A percentile compares a stretch with the other conserved stretches of the same genome.
Conservation (phyloP, 2,888 invertebrate species). For the Pseudanteris insignis region DNA sequence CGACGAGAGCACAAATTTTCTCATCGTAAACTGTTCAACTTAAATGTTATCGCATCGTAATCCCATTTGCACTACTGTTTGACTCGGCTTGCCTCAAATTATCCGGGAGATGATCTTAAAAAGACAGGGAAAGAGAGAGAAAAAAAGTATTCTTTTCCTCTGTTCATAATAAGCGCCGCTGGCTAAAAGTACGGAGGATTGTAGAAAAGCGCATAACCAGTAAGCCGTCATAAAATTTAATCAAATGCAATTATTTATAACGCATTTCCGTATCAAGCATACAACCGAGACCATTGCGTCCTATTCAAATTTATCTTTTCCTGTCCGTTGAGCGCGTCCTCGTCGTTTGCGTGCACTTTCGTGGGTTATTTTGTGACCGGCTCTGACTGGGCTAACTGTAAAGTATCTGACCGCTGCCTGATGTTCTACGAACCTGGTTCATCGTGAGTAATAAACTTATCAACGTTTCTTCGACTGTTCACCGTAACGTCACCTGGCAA, state of each 20-base stretch:
- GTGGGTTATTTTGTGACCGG: conserved; percentile 25
- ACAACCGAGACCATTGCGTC: conserved; percentile 15
- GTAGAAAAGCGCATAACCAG: conserved; percentile 17
- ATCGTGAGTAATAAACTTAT: conserved; percentile 36
- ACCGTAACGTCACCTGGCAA: conserved; percentile 29
- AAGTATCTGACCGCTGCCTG: conserved; percentile 24
- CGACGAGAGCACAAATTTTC: conserved; percentile 23
- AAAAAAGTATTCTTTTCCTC: neutral
- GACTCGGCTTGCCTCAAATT: conserved; percentile 10
- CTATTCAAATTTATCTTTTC: conserved; percentile 35
- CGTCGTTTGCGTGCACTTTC: conserved; percentile 2
- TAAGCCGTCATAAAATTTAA: conserved; percentile 32
- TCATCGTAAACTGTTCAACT: conserved; percentile 20
- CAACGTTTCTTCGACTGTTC: conserved; percentile 13
- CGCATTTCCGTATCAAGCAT: conserved; percentile 26
- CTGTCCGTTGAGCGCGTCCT: conserved; percentile 3
- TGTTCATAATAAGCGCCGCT: conserved; percentile 14
- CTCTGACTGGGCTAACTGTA: conserved; percentile 33
- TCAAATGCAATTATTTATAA: conserved; percentile 27
- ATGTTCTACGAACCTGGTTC: conserved; percentile 11
- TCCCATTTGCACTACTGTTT: conserved; percentile 21
- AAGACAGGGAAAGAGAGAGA: neutral
- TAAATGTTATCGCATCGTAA: conserved; percentile 1
- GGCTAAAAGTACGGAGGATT: neutral
- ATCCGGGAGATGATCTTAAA: conserved; percentile 12